Percentiles rank a stretch among this genome's conserved stretches.
phyloP scores from a whole-genome alignment of 1,140 invertebrate species.

The Gonioctena quinquepunctata region DNA sequence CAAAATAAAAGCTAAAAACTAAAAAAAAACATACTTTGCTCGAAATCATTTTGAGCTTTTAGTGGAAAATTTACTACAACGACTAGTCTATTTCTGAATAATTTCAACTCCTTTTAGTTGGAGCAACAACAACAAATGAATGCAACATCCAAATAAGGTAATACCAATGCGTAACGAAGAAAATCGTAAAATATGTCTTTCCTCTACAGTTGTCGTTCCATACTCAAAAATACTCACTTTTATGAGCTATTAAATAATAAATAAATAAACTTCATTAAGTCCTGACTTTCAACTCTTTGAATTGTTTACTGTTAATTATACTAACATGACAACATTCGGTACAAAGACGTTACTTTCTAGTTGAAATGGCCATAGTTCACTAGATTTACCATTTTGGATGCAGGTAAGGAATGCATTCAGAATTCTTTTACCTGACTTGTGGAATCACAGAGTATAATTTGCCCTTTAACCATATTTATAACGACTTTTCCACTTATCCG shows the following conservation, averaged over 20 bases:
- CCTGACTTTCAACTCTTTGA: neutral
- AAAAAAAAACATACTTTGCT: too few relatives aligned
- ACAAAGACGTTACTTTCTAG: neutral
- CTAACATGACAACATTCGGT: neutral
- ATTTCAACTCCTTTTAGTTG: too few relatives aligned
- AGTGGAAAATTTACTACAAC: too few relatives aligned
- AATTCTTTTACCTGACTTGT: constrained; percentile 13
- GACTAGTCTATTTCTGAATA: too few relatives aligned
- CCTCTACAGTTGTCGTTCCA: too few relatives aligned
- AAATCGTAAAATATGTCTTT: neutral
- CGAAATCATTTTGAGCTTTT: too few relatives aligned
- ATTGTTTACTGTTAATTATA: neutral
- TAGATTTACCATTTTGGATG: neutral
- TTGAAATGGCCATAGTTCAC: neutral
- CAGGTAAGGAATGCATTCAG: constrained; percentile 25
- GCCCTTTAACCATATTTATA: constrained; percentile 24
- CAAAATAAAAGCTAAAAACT: too few relatives aligned
- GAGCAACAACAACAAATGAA: too few relatives aligned
- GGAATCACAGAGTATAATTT: constrained; percentile 28
- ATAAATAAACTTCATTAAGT: neutral
- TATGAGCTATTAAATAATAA: neutral
- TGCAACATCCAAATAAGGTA: neutral
- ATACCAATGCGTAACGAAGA: neutral
- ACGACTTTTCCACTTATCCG: constrained; percentile 15
- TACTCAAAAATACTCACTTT: neutral